Evolutionary conservation across 92 coral and sea anemone genomes (phyloP), one percentile per base, ranked within the genome.

Genomic region (Zoanthus sociatus): DNA sequence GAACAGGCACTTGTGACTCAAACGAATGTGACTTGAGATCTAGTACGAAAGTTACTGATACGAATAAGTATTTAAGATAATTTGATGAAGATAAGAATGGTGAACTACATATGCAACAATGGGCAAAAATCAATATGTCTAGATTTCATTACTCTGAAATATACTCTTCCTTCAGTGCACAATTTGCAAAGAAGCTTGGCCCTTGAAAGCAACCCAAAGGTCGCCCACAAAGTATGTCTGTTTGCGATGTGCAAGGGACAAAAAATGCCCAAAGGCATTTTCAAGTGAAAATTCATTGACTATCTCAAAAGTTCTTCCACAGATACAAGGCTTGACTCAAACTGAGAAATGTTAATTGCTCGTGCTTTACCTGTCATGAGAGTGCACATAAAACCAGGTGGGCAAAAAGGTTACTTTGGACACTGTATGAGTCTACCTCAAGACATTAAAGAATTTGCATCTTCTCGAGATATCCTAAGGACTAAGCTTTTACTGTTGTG

Each of bases 131-230:
- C 5, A 90, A 90, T 71, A 90, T 90, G 14, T 44, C 64, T 8
- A 17, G 85, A 61, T 89, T 89, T 64, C 89, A 89, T 56, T 77
- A 33, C 92, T 53, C 30, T 84, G 8, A 17, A 90, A 45, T 90
- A 32, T 85, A 10, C 67, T 21, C 31, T 12, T 79, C 85, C 37
- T 37, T 37, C 42, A 37, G 42, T 85, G 92, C 71, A 90, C 83
- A 51, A 48, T 90, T 70, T 85, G 92, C 56, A 16, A 90, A 77
- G 92, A 90, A 87, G 53, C 89, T 77, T 90, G 89, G 92, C 92
- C 89, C 20, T 0, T 85, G 20, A 85, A 69, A 53, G 10, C 86
- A 0, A 90, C 78, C 54, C 87, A 86, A 54, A 89, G 76, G 47
- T 30, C 89, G 26, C 71, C 74, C 15, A 70, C 31, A 15, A 56